phyloP scores from a whole-genome alignment of 2,888 invertebrate genomes.

The Anthrax anthrax region DNA sequence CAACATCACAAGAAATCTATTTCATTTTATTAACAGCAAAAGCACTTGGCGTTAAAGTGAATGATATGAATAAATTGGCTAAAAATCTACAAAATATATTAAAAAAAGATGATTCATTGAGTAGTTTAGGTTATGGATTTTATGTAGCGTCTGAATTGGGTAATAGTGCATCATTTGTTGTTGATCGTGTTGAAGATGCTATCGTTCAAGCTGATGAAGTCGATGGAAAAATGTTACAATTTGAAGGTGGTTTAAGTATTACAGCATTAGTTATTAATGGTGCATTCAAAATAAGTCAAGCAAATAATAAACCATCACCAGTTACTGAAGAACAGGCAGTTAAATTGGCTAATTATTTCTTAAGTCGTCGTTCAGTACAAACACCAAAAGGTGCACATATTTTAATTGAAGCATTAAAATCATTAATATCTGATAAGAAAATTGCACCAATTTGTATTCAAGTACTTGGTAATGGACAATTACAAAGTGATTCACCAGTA shows the following conservation, averaged over 20 bases:
- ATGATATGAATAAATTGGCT: constrained; percentile 50
- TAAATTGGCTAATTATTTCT: constrained; percentile 81
- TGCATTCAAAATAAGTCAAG: constrained; percentile 42
- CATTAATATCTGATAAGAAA: constrained; percentile 47
- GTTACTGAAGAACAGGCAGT: constrained; percentile 63
- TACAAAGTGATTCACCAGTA: constrained; percentile 58
- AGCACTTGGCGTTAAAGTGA: constrained; percentile 49
- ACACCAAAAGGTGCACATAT: constrained; percentile 69
- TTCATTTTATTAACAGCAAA: constrained; percentile 56
- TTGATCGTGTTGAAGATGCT: constrained; percentile 68
- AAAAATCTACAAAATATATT: constrained; percentile 60
- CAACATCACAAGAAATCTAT: constrained; percentile 54
- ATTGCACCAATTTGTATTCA: constrained; percentile 74
- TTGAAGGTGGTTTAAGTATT: constrained; percentile 78
- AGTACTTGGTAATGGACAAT: constrained; percentile 61
- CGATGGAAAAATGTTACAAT: constrained; percentile 74
- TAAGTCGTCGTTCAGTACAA: constrained; percentile 79
- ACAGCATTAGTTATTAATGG: constrained; percentile 51
- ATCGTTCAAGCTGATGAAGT: constrained; percentile 91
- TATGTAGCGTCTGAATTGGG: constrained; percentile 63
- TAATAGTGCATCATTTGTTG: constrained; percentile 44
- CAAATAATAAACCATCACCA: constrained; percentile 50
- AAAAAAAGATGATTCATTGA: constrained; percentile 71
- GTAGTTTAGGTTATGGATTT: constrained; percentile 72
- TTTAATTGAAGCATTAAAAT: constrained; percentile 61